These are phyloP conservation scores for Porites lobata DNA, from an alignment of 92 coral and sea anemone genomes.

Conservation along the genomic window DNA sequence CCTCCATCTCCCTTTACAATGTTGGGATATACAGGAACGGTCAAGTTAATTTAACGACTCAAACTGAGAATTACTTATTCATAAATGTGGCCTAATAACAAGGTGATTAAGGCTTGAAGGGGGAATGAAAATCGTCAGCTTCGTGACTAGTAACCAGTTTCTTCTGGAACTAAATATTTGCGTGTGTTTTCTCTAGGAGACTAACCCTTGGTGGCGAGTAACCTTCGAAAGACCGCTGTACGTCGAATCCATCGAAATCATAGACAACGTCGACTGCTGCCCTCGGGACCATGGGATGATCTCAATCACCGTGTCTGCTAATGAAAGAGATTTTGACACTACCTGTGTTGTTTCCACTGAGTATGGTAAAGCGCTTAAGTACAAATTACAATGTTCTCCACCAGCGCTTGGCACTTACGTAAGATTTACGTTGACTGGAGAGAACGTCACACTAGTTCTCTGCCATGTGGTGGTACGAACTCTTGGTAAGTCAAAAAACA, in stretches of 20 bases:
- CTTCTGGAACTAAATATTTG: no score
- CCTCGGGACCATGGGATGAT: slow-evolving; percentile 23
- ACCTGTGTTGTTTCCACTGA: not conserved
- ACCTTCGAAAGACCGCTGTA: slow-evolving; percentile 9
- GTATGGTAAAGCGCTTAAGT: not conserved
- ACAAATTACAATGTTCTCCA: slow-evolving; percentile 12
- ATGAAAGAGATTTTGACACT: not conserved
- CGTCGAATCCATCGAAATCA: slow-evolving; percentile 31
- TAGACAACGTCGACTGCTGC: slow-evolving; percentile 25
- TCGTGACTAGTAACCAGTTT: no score
- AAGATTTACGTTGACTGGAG: slow-evolving; percentile 9
- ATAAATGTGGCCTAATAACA: no score
- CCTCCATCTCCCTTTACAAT: no score
- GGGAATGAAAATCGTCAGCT: not conserved
- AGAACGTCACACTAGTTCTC: slow-evolving; percentile 26
- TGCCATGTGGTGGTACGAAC: slow-evolving; percentile 18
- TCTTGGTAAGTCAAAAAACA: slow-evolving; percentile 1
- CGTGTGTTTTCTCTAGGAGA: not conserved
- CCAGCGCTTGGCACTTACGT: slow-evolving; percentile 10
- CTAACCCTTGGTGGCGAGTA: slow-evolving; percentile 43
- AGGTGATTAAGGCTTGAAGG: no score
- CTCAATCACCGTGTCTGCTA: slow-evolving; percentile 1
- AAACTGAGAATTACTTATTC: no score
- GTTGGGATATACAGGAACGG: no score
- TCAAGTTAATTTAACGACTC: no score